These are phyloP conservation scores for Nansenia antarctica DNA, from an alignment of 2,113 vertebrate genomes.

Conservation along the genomic window DNA sequence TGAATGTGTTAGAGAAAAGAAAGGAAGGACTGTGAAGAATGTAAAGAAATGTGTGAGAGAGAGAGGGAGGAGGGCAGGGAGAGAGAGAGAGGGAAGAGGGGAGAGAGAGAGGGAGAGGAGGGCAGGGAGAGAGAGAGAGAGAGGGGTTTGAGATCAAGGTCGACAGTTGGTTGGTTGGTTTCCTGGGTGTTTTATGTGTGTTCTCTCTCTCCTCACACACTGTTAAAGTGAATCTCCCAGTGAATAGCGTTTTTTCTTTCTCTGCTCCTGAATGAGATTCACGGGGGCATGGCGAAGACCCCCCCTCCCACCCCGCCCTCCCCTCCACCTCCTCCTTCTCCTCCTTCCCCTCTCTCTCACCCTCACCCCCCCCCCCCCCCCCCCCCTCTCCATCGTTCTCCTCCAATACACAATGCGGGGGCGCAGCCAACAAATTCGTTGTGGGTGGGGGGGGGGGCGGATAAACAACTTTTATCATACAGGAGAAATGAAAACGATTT, in stretches of 20 bases:
- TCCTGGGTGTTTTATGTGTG: constrained; percentile 73
- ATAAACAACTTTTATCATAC: constrained; percentile 69
- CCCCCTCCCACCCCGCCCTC: no score
- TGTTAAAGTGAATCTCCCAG: constrained; percentile 72
- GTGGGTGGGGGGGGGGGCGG: no score
- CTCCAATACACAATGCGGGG: constrained; percentile 46
- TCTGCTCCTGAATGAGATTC: constrained; percentile 78
- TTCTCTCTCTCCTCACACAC: constrained; percentile 72
- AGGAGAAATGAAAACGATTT: constrained; percentile 61
- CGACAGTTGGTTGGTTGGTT: constrained; percentile 49
- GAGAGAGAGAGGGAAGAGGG: no score
- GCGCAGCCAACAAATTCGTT: constrained; percentile 52
- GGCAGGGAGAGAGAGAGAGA: constrained; percentile 14
- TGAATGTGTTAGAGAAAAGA: no score
- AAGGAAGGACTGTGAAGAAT: no score
- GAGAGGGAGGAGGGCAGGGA: no score
- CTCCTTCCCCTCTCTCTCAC: background rate
- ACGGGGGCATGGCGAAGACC: constrained; percentile 67
- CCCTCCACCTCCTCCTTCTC: constrained; percentile 3
- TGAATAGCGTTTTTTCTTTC: constrained; percentile 80
- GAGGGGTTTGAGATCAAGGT: constrained; percentile 68
- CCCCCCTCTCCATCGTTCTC: constrained; percentile 13
- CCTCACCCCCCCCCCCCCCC: background rate
- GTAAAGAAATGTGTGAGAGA: no score
- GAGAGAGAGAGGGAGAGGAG: no score